Base-by-base conservation (phyloP, 53 echinoderm and acorn worm genomes). In the Mesocentrotus franciscanus region DNA sequence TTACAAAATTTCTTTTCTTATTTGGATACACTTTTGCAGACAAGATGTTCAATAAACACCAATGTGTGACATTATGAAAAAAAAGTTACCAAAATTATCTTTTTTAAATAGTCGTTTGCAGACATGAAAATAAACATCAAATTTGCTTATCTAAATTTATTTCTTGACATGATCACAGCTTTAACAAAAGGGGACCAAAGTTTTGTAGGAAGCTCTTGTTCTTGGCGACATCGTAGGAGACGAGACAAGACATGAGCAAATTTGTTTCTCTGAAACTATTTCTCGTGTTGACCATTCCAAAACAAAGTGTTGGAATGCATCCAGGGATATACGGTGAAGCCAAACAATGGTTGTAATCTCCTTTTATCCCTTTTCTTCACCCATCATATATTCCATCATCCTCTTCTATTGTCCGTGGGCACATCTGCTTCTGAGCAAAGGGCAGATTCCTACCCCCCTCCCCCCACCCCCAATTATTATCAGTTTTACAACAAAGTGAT, bases 231-330 rank as follows among this genome's bases (percentile, higher is more conserved):
- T 58, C 20, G 56, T n/a, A 57, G 87, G 59, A 87, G 58, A 58
- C 56, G 57, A 27, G 87, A 11, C 13, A 87, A 57, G 57, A 27
- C 56, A 87, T 13, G 87, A 87, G 58, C 29, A 58, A 87, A 87
- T 56, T 87, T 87, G 58, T 57, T 87, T n/a, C 22, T 87, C 87
- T 87, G 87, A 87, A 87, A 18, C 34, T 87, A 87, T 87, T 87
- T 58, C 49, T 84, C 20, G 14, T 56, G 6, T 10, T 58, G 87
- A 58, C n/a, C 13, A 58, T 57, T 87, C 87, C 87, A 12, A 87
- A 87, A 87, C 87, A 87, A 87, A 87, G 87, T 87, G 87, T 27
- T 87, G 87, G 87, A 87, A 87, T 87, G 87, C 58, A 26, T 87
- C 87, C 57, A 87, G 87, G 87, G 87, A n/a, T 84, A 84, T 36